These are phyloP conservation scores for Caenorhabditis macrosperma DNA, from an alignment of 2,888 invertebrate species.

Conservation along the genomic window DNA sequence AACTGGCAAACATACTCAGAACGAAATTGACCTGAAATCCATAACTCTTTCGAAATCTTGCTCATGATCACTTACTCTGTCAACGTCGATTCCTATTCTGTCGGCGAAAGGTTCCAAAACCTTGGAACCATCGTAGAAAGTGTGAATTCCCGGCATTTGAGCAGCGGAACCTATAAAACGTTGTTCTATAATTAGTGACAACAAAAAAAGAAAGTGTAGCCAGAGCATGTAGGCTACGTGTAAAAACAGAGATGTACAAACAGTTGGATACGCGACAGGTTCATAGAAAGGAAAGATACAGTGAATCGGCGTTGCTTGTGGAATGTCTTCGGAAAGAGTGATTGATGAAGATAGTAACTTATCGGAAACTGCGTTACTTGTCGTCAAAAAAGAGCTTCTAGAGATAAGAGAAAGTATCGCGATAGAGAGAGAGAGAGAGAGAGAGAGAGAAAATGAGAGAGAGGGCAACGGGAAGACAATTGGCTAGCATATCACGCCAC, in stretches of 20 bases:
- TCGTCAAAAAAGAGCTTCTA: constrained; percentile 6
- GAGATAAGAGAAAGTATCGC: constrained; percentile 21
- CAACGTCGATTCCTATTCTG: constrained; percentile 70
- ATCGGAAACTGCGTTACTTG: constrained; percentile 17
- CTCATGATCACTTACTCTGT: constrained; percentile 73
- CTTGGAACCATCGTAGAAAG: constrained; percentile 76
- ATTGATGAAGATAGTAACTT: constrained; percentile 46
- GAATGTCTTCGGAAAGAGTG: constrained; percentile 1
- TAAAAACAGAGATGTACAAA: background rate
- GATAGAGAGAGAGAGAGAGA: constrained; percentile 40
- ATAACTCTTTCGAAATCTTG: too few relatives aligned
- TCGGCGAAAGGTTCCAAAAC: constrained; percentile 73
- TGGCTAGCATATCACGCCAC: constrained; percentile 58
- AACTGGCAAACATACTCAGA: constrained; percentile 68
- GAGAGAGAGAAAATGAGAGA: constrained; percentile 39
- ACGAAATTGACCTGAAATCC: constrained; percentile 76
- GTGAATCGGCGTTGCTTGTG: background rate
- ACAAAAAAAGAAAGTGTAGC: background rate
- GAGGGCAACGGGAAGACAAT: constrained; percentile 43
- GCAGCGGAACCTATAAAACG: too few relatives aligned
- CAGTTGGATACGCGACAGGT: background rate
- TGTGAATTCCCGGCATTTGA: constrained; percentile 77
- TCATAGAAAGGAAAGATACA: background rate
- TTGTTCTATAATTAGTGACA: background rate
- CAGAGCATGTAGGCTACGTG: background rate